Evolutionary conservation across 2,113 vertebrate genomes (phyloP).

Genomic region (Tapirus terrestris): DNA sequence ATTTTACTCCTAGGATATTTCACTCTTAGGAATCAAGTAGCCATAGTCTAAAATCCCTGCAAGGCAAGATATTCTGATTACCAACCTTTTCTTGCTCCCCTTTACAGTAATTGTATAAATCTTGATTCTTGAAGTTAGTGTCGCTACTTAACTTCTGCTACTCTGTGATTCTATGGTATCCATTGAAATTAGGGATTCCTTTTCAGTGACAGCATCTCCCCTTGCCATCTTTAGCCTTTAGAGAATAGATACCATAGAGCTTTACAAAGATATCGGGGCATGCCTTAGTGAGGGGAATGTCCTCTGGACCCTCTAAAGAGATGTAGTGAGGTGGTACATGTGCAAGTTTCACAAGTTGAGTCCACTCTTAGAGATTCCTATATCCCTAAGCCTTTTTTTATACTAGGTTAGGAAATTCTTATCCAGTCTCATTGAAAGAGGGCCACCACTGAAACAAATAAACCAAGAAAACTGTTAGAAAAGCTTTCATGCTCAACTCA

Average conservation of each 20-base stretch:
- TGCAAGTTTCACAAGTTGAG: background rate
- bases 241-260: background rate
- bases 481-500: background rate
- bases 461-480: constrained; percentile 13
- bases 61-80: background rate
- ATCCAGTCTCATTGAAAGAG: background rate
- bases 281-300: background rate
- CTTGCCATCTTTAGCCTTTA: background rate
- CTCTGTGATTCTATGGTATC: background rate
- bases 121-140: background rate
- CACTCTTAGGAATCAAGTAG: background rate
- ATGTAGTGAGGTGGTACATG: fast-evolving
- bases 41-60: background rate
- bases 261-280: background rate
- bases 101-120: background rate
- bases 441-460: background rate
- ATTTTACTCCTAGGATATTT: background rate
- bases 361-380: background rate
- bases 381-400: background rate
- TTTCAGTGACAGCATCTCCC: background rate
- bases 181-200: background rate
- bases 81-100: background rate
- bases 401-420: background rate
- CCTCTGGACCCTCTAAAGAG: background rate
- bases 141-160: background rate